Evolutionary conservation across 2,888 invertebrate genomes (phyloP), one percentile per base, ranked within the genome.

Genomic region (Resseliella maxima): DNA sequence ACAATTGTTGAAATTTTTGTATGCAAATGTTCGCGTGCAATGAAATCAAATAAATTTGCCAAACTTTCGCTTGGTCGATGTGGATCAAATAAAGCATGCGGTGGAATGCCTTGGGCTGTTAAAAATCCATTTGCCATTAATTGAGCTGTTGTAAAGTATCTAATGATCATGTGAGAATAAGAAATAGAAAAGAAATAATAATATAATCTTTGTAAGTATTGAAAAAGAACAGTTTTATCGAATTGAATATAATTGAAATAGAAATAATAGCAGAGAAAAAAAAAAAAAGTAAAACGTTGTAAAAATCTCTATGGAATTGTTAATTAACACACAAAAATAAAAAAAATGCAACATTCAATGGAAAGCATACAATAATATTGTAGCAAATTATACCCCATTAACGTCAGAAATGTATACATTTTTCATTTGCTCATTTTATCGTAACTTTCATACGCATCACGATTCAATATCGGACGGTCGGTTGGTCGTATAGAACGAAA

Each of bases 71-170:
- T 93, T 0, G 96, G 95, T 41, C 93, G 92, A 1, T 92, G 92
- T 54, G 94, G 92, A 89, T 96, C 94, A 89, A 96, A 94, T 89
- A 94, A 92, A 0, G 94, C 93, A 72, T 92, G 91, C 89, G 95
- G 94, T 0, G 96, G 95, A 86, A 95, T 93, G 86, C 95, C 96
- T 90, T 95, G 95, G 31, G 94, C 92, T 89, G 95, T 95, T 2
- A 96, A 91, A 90, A 95, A 94, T 85, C 94, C 93, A 91, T 96
- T 96, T 59, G 94, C 92, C 89, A 96, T 92, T 89, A 94, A 94
- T 88, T 95, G 94, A 0, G 92, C 93, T 0, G 94, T 94, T 50
- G 93, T 90, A 86, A 95, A 90, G 90, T 96, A 96, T 89, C 95
- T 95, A 91, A 64, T 64, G 86, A n/a, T n/a, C n/a, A 86, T 86